phyloP scores from a whole-genome alignment of 2,113 vertebrate genomes.

The Lepidothrix coronata region DNA sequence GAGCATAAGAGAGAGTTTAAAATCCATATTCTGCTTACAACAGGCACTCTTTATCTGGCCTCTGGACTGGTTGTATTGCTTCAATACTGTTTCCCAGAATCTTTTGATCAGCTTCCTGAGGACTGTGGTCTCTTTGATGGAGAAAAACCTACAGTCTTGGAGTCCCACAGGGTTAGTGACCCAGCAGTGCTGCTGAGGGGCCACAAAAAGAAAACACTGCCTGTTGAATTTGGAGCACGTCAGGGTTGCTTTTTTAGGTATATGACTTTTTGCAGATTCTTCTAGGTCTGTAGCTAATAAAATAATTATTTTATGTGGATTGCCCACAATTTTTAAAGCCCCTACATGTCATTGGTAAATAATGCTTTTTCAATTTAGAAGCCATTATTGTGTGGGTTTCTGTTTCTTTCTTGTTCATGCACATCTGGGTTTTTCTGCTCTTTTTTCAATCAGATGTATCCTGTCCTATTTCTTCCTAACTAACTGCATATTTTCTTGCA shows the following conservation, averaged over 20 bases:
- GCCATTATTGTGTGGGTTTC: not conserved
- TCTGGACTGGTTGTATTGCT: constrained; percentile 66
- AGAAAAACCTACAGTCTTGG: constrained; percentile 44
- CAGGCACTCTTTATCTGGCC: constrained; percentile 57
- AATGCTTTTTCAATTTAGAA: not conserved
- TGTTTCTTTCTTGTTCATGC: not conserved
- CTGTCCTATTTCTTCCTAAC: not conserved
- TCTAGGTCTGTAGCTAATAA: not conserved
- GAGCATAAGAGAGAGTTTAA: not conserved
- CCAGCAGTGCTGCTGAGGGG: constrained; percentile 64
- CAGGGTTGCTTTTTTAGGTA: constrained; percentile 29
- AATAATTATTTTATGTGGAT: not conserved
- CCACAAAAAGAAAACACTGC: constrained; percentile 66
- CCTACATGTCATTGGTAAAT: not conserved
- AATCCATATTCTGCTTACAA: not conserved
- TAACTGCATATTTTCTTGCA: not conserved
- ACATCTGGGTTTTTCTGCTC: not conserved
- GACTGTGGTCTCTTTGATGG: constrained; percentile 64
- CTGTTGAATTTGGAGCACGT: constrained; percentile 65
- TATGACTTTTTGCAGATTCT: not conserved
- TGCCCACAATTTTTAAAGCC: not conserved
- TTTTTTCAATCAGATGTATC: not conserved
- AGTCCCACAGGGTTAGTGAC: constrained; percentile 66
- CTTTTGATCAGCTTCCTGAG: constrained; percentile 60
- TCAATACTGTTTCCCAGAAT: constrained; percentile 67